Evolutionary conservation across 2,797 vertebrate genomes (phyloP), one percentile per base, ranked within the genome.

Genomic region (Urophycis tenuis): DNA sequence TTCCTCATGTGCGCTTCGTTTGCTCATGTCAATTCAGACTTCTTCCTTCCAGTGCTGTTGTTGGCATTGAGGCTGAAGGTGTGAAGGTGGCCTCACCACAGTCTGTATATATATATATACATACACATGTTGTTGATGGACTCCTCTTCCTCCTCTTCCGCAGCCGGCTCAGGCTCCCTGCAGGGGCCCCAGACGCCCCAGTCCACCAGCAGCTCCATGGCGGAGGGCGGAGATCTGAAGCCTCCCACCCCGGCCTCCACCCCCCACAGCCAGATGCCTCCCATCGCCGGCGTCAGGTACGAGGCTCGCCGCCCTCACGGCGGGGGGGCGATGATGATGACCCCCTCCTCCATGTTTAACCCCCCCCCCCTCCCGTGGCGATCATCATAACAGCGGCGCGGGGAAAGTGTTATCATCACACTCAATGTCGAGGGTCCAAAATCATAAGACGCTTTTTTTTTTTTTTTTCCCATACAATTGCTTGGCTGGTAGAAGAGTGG

Each of bases 121-220:
- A 35, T 8, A 5, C 45, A 19, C 45, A 49, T 49, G 45, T 17
- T 49, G 5, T 49, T 22, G 5, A 49, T 49, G 0, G 5, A 49
- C 76, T 30, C 82, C 77, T 60, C 34, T 32, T 33, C 64, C 1
- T 81, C 29, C 77, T 15, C 0, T 81, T 80, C 72, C 91, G 69
- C 92, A 99, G 98, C 97, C 77, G 98, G 98, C 83, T 99, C 98
- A 78, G 97, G 98, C 85, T 99, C 98, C 45, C 95, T 99, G 88
- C 98, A 99, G 89, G 98, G 98, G 77, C 98, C 98, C 79, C 98
- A 99, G 89, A 99, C 98, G 22, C 98, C 98, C 81, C 97, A 98
- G 91, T 99, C 97, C 81, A 98, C 96, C 87, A 99, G 95, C 91
- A 98, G 98, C 90, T 99, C 98, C 7, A 99, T 99, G 98, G 95